These are phyloP conservation scores for Andrena bucephala DNA, from an alignment of 2,888 invertebrate genomes.

Conservation along the genomic window DNA sequence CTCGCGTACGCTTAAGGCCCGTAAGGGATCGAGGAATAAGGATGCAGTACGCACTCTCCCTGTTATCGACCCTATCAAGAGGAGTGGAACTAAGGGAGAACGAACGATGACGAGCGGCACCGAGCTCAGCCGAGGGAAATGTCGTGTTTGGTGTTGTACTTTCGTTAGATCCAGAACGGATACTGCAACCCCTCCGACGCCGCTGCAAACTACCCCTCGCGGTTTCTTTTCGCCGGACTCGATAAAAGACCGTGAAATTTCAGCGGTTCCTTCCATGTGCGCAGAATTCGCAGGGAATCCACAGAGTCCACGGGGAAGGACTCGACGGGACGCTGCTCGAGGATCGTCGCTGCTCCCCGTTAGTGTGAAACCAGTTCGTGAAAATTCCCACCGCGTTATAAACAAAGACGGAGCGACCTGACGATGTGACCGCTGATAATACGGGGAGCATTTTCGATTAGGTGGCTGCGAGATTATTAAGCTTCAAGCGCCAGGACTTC, in stretches of 20 bases:
- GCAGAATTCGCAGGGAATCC: not conserved
- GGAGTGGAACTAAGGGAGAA: conserved; percentile 62
- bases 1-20: conserved; percentile 44
- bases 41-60: conserved; percentile 81
- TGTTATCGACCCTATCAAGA: conserved; percentile 79
- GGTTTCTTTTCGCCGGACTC: not conserved
- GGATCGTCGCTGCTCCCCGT: not conserved
- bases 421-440: not conserved
- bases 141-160: conserved; percentile 49
- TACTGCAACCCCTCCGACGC: conserved; percentile 33
- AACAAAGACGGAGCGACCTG: not conserved
- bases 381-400: not conserved
- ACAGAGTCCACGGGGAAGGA: not conserved
- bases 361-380: not conserved
- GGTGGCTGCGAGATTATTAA: not conserved
- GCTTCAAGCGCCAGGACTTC: not conserved
- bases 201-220: not conserved
- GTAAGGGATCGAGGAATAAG: conserved; percentile 52
- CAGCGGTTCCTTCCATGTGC: not conserved
- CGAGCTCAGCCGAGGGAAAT: conserved; percentile 58
- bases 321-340: not conserved
- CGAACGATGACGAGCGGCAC: conserved; percentile 60
- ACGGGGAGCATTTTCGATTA: not conserved
- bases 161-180: conserved; percentile 53
- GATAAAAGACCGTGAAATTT: not conserved